Evolutionary conservation across 2,113 vertebrate genomes (phyloP).

Genomic region (Anguilla japonica): DNA sequence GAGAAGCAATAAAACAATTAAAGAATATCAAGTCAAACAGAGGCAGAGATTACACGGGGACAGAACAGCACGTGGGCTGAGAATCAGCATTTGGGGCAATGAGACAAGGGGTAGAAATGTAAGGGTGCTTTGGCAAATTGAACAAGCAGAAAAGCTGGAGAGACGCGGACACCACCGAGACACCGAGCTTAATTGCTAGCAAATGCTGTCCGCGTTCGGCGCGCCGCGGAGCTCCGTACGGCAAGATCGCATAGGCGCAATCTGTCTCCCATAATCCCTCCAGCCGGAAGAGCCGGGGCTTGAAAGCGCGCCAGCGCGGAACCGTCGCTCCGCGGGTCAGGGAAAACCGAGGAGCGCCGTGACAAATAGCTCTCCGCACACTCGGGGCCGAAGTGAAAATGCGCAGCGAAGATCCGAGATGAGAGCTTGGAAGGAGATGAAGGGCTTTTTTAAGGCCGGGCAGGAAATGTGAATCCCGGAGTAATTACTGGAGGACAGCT

Average conservation of each 20-base stretch:
- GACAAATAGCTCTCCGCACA: not conserved
- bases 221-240: not conserved
- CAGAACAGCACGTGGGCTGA: not conserved
- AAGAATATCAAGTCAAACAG: not conserved
- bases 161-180: not conserved
- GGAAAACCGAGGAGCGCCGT: not conserved
- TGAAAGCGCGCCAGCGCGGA: not conserved
- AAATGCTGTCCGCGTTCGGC: not conserved
- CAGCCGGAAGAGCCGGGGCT: not conserved
- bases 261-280: not conserved
- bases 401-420: constrained; percentile 20
- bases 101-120: not conserved
- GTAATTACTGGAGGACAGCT: constrained; percentile 28
- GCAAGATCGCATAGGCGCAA: not conserved
- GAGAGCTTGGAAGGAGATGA: constrained; percentile 36
- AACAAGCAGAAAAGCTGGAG: not conserved
- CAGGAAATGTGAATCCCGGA: constrained; percentile 19
- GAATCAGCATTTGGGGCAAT: not conserved
- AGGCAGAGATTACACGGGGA: not conserved
- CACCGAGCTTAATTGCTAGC: not conserved
- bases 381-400: not conserved
- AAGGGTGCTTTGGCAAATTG: not conserved
- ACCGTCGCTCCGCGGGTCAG: not conserved
- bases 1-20: not conserved
- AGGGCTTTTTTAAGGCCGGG: constrained; percentile 10